Conservation (phyloP, 2,888 invertebrate species). For the Dromius quadrimaculatus region DNA sequence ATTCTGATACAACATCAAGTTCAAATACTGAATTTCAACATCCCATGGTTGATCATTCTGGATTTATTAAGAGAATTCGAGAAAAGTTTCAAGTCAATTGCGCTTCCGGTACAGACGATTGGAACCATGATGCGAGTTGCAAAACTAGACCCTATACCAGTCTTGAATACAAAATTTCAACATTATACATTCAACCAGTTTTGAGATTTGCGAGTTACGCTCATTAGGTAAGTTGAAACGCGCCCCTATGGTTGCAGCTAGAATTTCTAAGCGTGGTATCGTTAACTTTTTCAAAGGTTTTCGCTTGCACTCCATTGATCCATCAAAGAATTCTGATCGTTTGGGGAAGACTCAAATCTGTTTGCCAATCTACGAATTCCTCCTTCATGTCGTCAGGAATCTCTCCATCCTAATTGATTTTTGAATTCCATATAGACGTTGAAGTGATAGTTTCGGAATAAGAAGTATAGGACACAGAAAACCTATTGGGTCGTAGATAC, state of each 20-base stretch:
- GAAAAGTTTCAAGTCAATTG: no score
- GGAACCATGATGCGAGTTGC: no score
- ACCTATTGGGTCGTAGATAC: conserved; percentile 57
- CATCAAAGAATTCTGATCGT: background rate
- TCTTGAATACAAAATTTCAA: no score
- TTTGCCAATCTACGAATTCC: conserved; percentile 53
- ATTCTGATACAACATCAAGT: no score
- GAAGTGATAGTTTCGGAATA: conserved; percentile 56
- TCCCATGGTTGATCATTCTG: no score
- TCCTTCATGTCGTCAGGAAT: conserved; percentile 45
- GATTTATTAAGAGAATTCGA: no score
- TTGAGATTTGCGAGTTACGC: no score
- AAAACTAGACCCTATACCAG: no score
- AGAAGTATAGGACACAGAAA: conserved; percentile 54
- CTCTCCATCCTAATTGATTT: conserved; percentile 49
- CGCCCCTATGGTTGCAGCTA: conserved; percentile 58
- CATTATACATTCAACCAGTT: no score
- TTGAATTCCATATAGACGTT: conserved; percentile 52
- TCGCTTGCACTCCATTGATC: conserved; percentile 3
- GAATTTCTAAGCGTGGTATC: conserved; percentile 60
- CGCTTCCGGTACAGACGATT: no score
- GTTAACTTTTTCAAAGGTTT: conserved; percentile 55
- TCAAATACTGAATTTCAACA: no score
- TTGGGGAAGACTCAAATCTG: conserved; percentile 11
- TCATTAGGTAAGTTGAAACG: no score